phyloP scores from a whole-genome alignment of 1,140 invertebrate species.

The Saccostrea cuccullata region DNA sequence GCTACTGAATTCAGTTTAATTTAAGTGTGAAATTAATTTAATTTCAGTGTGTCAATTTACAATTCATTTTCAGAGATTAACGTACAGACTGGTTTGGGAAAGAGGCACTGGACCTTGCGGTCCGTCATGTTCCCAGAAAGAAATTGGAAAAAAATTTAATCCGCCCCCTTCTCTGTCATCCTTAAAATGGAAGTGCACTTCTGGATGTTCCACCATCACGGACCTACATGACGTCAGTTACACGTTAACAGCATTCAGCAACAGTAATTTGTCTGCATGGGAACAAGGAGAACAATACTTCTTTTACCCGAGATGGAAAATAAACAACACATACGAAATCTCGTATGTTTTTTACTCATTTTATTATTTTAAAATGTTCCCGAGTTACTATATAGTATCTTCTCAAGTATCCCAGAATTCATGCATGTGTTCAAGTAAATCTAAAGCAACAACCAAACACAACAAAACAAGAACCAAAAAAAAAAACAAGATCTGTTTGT shows the following conservation, averaged over 20 bases:
- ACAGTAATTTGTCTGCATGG: constrained; percentile 27
- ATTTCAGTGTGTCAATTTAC: background rate
- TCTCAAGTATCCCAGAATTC: no score
- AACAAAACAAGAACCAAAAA: no score
- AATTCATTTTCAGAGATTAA: constrained; percentile 28
- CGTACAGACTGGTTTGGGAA: constrained; percentile 52
- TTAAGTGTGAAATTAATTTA: no score
- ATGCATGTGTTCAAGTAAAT: no score
- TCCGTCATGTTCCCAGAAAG: constrained; percentile 37
- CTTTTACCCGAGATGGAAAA: constrained; percentile 19
- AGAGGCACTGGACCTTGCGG: constrained; percentile 53
- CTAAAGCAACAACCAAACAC: no score
- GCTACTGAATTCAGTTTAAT: no score
- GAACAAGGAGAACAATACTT: constrained; percentile 54
- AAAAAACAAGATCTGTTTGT: no score
- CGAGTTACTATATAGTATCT: no score
- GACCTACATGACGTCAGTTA: constrained; percentile 44
- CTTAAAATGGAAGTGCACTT: constrained; percentile 45
- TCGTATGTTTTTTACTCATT: background rate
- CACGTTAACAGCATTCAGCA: constrained; percentile 46
- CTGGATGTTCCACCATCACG: constrained; percentile 29
- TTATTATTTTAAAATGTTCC: no score
- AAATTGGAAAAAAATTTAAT: constrained; percentile 3
- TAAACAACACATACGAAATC: constrained; percentile 35
- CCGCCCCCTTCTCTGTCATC: constrained; percentile 17